Percentiles rank a stretch among this genome's conserved stretches.
These are phyloP conservation scores for Distichodus sexfasciatus DNA, from an alignment of 2,797 vertebrate species.

Conservation along the genomic window DNA sequence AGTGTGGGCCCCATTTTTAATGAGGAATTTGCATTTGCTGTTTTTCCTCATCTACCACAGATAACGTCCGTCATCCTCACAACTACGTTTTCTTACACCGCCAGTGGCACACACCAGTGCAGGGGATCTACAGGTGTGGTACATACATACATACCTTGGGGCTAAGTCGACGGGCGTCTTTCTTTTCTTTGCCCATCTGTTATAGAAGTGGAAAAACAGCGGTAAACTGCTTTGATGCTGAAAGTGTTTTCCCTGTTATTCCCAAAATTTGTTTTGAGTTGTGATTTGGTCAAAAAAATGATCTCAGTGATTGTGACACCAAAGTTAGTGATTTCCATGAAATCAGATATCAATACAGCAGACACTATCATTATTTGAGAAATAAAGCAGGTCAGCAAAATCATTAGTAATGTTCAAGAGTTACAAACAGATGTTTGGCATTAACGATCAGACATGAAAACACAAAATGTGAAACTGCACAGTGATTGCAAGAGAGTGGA, in stretches of 20 bases:
- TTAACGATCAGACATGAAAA: background rate
- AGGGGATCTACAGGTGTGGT: constrained; percentile 64
- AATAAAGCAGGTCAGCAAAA: background rate
- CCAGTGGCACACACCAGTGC: constrained; percentile 69
- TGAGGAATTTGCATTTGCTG: constrained; percentile 57
- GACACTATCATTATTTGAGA: constrained; percentile 10
- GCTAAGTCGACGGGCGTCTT: constrained; percentile 84
- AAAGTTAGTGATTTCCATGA: constrained; percentile 32
- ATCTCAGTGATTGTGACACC: constrained; percentile 33
- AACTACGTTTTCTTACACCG: constrained; percentile 61
- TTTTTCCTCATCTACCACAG: constrained; percentile 85
- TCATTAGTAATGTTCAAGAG: background rate
- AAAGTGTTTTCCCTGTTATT: constrained; percentile 55
- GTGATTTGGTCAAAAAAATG: constrained; percentile 34
- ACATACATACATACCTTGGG: constrained; percentile 83
- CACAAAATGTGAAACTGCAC: background rate
- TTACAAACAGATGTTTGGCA: background rate
- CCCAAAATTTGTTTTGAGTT: constrained; percentile 44
- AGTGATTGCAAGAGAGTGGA: background rate
- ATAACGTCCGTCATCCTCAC: constrained; percentile 73
- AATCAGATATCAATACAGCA: constrained; percentile 18
- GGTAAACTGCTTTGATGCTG: constrained; percentile 76
- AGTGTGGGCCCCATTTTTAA: constrained; percentile 23
- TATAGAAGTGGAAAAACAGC: constrained; percentile 87
- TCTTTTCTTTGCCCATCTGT: constrained; percentile 89